A percentile compares a stretch with the other conserved stretches of the same genome.
phyloP scores from a whole-genome alignment of 2,113 vertebrate species.

The Promerops cafer region DNA sequence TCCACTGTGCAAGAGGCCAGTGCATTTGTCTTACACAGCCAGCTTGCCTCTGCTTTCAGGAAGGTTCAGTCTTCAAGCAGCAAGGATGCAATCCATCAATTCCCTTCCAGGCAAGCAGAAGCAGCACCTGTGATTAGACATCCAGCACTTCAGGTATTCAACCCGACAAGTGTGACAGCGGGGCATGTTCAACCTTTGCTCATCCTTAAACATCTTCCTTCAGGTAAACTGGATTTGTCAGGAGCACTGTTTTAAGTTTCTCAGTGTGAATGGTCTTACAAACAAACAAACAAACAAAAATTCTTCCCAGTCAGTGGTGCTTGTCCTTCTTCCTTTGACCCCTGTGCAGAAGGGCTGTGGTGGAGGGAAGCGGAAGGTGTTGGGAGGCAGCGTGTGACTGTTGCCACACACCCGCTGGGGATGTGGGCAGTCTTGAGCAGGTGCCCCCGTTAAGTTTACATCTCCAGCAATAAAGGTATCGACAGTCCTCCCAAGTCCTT shows the following conservation, averaged over 20 bases:
- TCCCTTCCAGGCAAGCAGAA: neutral
- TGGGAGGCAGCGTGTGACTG: fast-evolving
- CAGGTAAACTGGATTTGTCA: neutral
- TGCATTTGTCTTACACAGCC: neutral
- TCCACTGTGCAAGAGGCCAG: neutral
- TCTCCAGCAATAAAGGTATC: neutral
- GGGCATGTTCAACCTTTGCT: neutral
- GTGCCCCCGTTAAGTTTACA: fast-evolving
- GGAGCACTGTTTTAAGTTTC: neutral
- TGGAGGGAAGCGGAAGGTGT: neutral
- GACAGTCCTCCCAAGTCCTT: neutral
- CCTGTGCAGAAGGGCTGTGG: fast-evolving
- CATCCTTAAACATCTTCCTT: neutral
- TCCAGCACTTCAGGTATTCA: neutral
- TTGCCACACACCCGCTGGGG: fast-evolving
- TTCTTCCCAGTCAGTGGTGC: neutral
- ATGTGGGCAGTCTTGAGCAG: neutral
- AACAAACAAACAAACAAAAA: no score
- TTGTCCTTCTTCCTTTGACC: neutral
- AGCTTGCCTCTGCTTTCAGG: neutral
- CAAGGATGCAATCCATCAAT: neutral
- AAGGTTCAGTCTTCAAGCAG: neutral
- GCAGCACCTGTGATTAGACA: neutral
- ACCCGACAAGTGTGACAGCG: neutral
- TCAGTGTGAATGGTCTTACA: neutral